phyloP scores from a whole-genome alignment of 2,797 vertebrate genomes.

The Bryconaethiops microstoma region DNA sequence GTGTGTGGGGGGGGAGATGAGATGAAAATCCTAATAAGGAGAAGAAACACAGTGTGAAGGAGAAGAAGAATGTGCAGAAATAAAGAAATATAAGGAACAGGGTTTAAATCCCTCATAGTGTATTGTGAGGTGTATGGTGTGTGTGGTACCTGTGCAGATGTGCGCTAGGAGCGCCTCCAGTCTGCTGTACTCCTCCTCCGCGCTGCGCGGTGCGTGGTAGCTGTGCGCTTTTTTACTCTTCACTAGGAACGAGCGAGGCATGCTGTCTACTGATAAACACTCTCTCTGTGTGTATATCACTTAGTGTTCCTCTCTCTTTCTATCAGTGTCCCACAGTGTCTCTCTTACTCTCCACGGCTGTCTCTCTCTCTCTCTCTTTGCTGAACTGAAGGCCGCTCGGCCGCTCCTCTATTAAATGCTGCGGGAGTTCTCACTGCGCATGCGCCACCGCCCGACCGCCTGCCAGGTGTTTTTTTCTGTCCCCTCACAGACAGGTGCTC shows the following conservation, averaged over 20 bases:
- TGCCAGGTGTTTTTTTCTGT: slow-evolving; percentile 83
- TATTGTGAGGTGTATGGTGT: background rate
- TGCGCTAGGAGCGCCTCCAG: slow-evolving; percentile 81
- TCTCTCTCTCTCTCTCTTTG: background rate
- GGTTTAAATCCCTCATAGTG: no score
- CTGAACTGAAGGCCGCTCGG: background rate
- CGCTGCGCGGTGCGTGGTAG: slow-evolving; percentile 89
- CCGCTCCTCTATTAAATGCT: background rate
- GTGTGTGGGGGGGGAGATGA: no score
- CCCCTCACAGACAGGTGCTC: slow-evolving; percentile 80
- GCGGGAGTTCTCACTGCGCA: slow-evolving; percentile 62
- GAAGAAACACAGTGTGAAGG: no score
- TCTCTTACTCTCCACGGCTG: background rate
- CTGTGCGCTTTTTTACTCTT: slow-evolving; percentile 98
- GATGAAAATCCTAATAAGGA: no score
- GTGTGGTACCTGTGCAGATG: slow-evolving; percentile 85
- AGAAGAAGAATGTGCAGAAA: no score
- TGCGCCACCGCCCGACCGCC: slow-evolving; percentile 70
- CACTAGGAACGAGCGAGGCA: slow-evolving; percentile 82
- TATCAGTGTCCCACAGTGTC: background rate
- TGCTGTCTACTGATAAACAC: background rate
- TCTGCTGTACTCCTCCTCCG: slow-evolving; percentile 82
- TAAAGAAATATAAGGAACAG: no score
- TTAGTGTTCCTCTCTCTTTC: background rate
- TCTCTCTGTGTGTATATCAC: background rate